Conservation (phyloP, 2,113 vertebrate genomes). For the Trematocara nigrifrons region DNA sequence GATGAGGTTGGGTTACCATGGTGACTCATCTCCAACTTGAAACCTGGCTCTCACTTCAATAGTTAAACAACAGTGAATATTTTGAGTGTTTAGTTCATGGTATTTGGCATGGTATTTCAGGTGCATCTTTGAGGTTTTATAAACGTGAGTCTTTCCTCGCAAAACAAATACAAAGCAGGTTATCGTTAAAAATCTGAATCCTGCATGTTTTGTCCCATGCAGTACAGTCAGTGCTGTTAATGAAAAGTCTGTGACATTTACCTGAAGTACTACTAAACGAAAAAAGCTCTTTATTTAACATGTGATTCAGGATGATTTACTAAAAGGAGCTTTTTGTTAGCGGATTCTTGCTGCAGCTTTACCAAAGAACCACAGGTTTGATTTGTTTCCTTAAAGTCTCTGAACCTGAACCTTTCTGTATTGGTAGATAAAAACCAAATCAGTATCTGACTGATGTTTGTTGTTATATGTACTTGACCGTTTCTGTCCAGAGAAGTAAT, state of each 20-base stretch:
- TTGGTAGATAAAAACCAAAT: not conserved
- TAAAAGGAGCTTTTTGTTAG: not conserved
- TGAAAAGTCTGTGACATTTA: not conserved
- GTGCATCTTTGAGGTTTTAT: not conserved
- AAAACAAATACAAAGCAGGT: not conserved
- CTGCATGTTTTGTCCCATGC: not conserved
- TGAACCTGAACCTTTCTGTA: not conserved
- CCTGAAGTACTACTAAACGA: not conserved
- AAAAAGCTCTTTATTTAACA: not conserved
- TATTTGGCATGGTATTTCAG: not conserved
- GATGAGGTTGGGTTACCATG: not conserved
- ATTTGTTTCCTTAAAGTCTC: not conserved
- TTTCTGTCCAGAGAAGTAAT: slow-evolving; percentile 2
- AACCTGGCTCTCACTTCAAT: not conserved
- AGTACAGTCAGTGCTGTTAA: not conserved
- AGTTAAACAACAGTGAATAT: not conserved
- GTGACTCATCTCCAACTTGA: not conserved
- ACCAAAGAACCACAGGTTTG: not conserved
- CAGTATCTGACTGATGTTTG: not conserved
- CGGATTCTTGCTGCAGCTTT: not conserved
- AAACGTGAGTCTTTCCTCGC: not conserved
- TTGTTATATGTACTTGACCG: not conserved
- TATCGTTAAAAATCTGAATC: not conserved
- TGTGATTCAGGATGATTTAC: not conserved
- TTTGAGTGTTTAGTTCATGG: not conserved